Evolutionary conservation across 2,888 invertebrate genomes (phyloP), one percentile per base, ranked within the genome.

Genomic region (Tryphoninae sp.): DNA sequence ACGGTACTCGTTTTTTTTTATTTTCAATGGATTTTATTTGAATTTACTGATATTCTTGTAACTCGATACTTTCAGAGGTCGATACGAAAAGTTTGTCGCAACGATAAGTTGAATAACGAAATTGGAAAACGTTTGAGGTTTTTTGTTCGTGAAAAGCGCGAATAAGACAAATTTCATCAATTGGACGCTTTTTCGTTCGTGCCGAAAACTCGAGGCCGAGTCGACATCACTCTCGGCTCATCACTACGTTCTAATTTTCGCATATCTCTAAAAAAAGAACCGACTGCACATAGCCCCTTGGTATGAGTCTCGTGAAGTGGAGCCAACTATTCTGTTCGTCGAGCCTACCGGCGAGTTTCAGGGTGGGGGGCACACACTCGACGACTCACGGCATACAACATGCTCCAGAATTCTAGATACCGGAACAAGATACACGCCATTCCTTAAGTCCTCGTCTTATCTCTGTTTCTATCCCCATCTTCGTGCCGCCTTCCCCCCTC

Each of bases 401-500:
- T 89, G 90, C 89, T 91, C 89, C 87, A 91, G 90, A 91, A 91
- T 91, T 91, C 89, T 90, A 91, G 89, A 89, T 90, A 91, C 90
- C 88, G 84, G 85, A 86, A 77, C 73, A 74, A 88, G 87, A 88
- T 88, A 85, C 85, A 81, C 72, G 81, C 73, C 69, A 72, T 68
- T 78, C 58, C 53, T 78, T 75, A 62, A 53, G 73, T 73, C 85
- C 86, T 86, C 84, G 80, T 86, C 82, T 84, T 83, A 82, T 74
- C 81, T 81, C 78, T 81, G 65, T 82, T 82, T 78, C 68, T 79
- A 75, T 83, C 81, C 79, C 78, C 77, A 77, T 76, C 73, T 83
- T 83, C 83, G 79, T 84, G 76, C 26, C 26, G 26, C 26, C 26
- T 19, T 19, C 19, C 19, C 19, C 19, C 19, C 19, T 19, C 19